Evolutionary conservation across 2,113 vertebrate species (phyloP).

Genomic region (Calonectris borealis): DNA sequence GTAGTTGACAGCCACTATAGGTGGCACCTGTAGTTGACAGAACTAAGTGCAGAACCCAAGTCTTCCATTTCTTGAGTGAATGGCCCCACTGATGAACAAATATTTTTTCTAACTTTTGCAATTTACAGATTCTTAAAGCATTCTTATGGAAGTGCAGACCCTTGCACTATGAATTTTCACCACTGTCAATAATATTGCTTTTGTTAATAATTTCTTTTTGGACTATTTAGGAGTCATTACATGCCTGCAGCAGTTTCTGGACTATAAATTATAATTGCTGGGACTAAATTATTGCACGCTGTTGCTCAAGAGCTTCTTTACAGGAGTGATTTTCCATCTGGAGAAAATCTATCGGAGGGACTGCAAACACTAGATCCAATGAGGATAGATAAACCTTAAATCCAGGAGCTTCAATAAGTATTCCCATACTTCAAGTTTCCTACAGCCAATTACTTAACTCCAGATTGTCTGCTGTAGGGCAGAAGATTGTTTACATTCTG

Average conservation of each 20-base stretch:
- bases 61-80: not conserved
- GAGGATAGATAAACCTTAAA: not conserved
- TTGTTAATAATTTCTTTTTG: not conserved
- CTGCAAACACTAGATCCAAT: not conserved
- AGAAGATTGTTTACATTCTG: not conserved
- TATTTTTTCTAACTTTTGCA: not conserved
- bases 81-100: not conserved
- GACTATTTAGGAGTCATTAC: not conserved
- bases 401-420: not conserved
- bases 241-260: not conserved
- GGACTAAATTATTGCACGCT: not conserved
- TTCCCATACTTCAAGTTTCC: not conserved
- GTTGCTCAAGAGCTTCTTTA: not conserved
- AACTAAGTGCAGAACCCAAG: not conserved
- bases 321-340: not conserved
- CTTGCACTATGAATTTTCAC: not conserved
- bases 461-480: not conserved
- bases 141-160: not conserved
- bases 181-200: not conserved
- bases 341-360: not conserved
- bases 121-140: not conserved
- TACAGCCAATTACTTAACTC: not conserved
- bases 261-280: not conserved
- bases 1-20: not conserved
- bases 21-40: no score